A percentile compares a stretch with the other conserved stretches of the same genome.
phyloP scores from a whole-genome alignment of 2,888 invertebrate genomes.

The Lasioglossum vierecki region DNA sequence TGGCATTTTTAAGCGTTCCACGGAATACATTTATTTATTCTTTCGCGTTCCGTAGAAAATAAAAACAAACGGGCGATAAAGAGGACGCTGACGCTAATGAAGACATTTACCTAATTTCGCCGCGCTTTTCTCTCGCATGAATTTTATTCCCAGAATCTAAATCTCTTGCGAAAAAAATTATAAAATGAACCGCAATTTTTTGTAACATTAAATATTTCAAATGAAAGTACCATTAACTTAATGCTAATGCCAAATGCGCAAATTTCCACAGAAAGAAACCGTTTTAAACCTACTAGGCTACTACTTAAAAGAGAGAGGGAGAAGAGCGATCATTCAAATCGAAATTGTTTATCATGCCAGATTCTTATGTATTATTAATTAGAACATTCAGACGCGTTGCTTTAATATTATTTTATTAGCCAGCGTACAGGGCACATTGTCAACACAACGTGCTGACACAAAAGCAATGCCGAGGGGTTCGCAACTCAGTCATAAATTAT shows the following conservation, averaged over 20 bases:
- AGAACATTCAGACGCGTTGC: not conserved
- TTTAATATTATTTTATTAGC: not conserved
- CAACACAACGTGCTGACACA: not conserved
- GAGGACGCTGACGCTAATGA: conserved; percentile 5
- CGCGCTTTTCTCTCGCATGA: not conserved
- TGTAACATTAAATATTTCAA: not conserved
- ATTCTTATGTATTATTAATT: not conserved
- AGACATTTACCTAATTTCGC: conserved; percentile 8
- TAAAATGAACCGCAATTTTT: not conserved
- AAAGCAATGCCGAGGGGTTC: conserved; percentile 32
- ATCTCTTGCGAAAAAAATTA: not conserved
- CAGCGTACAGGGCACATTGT: not conserved
- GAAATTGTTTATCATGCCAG: not conserved
- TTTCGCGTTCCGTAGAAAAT: not conserved
- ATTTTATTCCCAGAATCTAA: not conserved
- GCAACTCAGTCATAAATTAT: conserved; percentile 28
- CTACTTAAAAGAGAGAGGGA: not conserved
- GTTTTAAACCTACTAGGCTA: not conserved
- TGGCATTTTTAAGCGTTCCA: not conserved
- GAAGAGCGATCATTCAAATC: not conserved
- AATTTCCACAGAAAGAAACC: not conserved
- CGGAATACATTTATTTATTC: conserved; percentile 3
- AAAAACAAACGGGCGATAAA: conserved; percentile 1
- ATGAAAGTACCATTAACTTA: not conserved
- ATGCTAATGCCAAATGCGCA: not conserved